phyloP scores from a whole-genome alignment of 1,140 invertebrate species.

The Lethocerus indicus region DNA sequence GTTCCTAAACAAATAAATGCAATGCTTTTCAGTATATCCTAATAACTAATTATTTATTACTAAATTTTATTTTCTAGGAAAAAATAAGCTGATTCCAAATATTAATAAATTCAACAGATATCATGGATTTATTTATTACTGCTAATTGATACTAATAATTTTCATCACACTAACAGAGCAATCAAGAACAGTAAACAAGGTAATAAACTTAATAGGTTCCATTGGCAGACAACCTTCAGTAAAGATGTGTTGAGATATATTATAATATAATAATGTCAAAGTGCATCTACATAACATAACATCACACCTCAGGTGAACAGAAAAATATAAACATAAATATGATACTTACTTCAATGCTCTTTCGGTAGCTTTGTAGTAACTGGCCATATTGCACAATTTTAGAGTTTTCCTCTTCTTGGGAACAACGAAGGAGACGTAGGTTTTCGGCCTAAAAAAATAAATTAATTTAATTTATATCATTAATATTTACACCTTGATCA shows the following conservation, averaged over 20 bases:
- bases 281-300: no score
- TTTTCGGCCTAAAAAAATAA: background rate
- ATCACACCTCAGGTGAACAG: no score
- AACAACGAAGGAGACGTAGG: background rate
- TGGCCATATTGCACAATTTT: background rate
- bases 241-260: no score
- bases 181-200: background rate
- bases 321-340: no score
- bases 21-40: background rate
- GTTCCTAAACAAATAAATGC: background rate
- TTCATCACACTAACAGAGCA: background rate
- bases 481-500: no score
- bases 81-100: background rate
- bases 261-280: no score
- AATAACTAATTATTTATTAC: background rate
- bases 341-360: background rate
- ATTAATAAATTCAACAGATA: background rate
- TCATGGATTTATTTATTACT: background rate
- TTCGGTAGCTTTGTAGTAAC: background rate
- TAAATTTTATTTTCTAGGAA: background rate
- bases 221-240: no score
- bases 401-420: background rate
- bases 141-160: conserved; percentile 1
- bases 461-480: no score
- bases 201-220: no score